Conservation (phyloP, 2,797 vertebrate genomes). For the Caiman crocodilus region DNA sequence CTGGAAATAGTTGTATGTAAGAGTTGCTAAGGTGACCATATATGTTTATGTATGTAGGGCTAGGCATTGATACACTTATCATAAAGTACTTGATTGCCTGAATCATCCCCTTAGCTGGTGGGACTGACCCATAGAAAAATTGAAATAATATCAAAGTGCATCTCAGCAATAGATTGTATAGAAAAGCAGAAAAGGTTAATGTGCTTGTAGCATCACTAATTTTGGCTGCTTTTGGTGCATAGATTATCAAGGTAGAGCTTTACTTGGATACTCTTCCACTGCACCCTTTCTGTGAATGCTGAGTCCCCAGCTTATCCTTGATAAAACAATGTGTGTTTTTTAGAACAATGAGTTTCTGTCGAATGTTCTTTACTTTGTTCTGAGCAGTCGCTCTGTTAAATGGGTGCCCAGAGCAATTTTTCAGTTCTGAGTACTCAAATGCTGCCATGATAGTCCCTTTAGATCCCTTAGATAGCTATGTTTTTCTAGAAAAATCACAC, state of each 20-base stretch:
- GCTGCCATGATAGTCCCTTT: neutral
- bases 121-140: neutral
- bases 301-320: rapidly evolving
- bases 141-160: neutral
- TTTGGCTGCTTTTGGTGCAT: neutral
- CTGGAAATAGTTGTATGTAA: neutral
- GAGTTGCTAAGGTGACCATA: neutral
- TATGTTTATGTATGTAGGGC: neutral
- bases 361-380: neutral
- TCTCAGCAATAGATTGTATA: neutral
- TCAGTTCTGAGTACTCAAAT: neutral
- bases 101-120: neutral
- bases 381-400: neutral
- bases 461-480: neutral
- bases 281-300: neutral
- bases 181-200: neutral
- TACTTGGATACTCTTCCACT: neutral
- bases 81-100: neutral
- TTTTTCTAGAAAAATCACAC: neutral
- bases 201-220: neutral
- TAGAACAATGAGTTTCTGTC: neutral
- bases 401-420: neutral
- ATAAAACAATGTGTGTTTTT: neutral
- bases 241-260: neutral
- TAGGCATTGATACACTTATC: neutral